phyloP scores from a whole-genome alignment of 2,113 vertebrate species.

The Epinephelus moara region DNA sequence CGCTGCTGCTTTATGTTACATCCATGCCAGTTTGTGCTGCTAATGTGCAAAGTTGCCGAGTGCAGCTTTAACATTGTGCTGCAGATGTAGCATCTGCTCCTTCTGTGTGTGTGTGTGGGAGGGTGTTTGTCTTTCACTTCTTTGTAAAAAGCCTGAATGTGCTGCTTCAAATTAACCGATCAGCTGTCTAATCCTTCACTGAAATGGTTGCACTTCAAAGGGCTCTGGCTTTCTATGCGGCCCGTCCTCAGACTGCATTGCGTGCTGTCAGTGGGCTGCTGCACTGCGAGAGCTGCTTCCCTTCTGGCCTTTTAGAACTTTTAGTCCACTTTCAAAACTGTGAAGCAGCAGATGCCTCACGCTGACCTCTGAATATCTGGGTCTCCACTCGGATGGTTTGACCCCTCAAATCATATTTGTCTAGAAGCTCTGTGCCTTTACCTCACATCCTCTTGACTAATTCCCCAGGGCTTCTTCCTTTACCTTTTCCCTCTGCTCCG shows the following conservation, averaged over 20 bases:
- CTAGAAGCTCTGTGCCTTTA: background rate
- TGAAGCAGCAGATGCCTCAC: constrained; percentile 9
- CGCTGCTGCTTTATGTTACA: background rate
- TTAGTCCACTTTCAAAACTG: constrained; percentile 9
- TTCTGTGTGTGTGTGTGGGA: background rate
- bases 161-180: constrained; percentile 59
- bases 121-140: constrained; percentile 49
- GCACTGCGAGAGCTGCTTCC: background rate
- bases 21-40: constrained; percentile 11
- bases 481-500: background rate
- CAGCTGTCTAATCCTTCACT: constrained; percentile 53
- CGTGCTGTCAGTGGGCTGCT: constrained; percentile 2
- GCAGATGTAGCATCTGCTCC: constrained; percentile 53
- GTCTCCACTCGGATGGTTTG: background rate
- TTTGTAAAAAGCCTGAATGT: constrained; percentile 48
- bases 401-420: constrained; percentile 25
- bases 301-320: constrained; percentile 34
- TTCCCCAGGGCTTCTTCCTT: background rate
- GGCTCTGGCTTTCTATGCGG: constrained; percentile 6
- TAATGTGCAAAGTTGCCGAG: constrained; percentile 30
- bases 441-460: background rate
- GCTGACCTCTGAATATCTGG: constrained; percentile 24
- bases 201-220: constrained; percentile 60
- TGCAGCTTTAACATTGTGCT: constrained; percentile 21
- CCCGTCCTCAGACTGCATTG: constrained; percentile 21